Conservation (phyloP, 2,797 vertebrate genomes). For the Hippopotamyrus pictus region DNA sequence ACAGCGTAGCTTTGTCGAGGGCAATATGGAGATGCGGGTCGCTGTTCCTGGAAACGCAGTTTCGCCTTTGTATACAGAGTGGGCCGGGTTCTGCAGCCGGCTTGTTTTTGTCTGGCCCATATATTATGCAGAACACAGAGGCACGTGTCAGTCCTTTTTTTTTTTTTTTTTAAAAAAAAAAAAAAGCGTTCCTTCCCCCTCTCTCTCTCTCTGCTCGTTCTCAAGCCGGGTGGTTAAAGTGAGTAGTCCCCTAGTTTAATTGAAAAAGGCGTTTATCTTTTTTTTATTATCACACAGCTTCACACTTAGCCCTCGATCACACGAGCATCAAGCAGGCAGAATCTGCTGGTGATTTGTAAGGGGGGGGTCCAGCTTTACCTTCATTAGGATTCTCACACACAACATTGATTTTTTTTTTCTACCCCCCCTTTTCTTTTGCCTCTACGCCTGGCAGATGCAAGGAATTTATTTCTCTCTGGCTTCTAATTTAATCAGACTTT, state of each 20-base stretch:
- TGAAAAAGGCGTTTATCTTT: constrained; percentile 1
- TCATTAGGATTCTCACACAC: constrained; percentile 12
- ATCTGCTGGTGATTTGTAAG: constrained; percentile 8
- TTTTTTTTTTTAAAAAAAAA: neutral
- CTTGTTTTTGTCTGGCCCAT: neutral
- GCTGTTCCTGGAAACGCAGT: neutral
- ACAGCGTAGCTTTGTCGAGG: neutral
- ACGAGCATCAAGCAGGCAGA: neutral
- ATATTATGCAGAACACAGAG: constrained; percentile 5
- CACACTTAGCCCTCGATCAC: neutral
- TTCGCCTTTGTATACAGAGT: neutral
- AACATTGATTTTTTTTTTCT: neutral
- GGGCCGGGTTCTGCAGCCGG: neutral
- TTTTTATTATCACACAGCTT: neutral
- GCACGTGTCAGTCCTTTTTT: neutral
- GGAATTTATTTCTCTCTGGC: constrained; percentile 16
- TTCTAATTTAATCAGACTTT: constrained; percentile 9
- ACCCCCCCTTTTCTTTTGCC: neutral
- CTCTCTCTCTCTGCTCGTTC: neutral
- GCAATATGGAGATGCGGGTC: neutral
- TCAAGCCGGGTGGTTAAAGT: neutral
- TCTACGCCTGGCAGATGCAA: constrained; percentile 10
- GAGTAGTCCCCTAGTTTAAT: neutral
- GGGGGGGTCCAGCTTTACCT: neutral
- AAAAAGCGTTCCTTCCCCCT: neutral